These are phyloP conservation scores for Synanthedon andrenaeformis DNA, from an alignment of 2,888 invertebrate species.

Conservation along the genomic window DNA sequence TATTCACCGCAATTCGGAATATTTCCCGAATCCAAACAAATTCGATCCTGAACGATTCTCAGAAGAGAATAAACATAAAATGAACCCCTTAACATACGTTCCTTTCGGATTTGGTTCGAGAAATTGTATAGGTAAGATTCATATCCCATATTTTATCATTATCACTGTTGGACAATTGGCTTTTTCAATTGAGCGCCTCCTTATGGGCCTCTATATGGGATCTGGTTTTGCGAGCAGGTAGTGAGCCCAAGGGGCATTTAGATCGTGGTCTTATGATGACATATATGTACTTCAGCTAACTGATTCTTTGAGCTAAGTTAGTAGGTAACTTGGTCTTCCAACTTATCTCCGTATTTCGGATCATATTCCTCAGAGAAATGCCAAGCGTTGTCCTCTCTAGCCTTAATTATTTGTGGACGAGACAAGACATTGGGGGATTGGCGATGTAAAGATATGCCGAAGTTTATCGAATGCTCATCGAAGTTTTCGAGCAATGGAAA, in stretches of 20 bases:
- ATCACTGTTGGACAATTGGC: too few species aligned
- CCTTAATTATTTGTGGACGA: too few species aligned
- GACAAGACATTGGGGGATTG: too few species aligned
- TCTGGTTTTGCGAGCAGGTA: neutral
- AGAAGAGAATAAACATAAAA: conserved; percentile 62
- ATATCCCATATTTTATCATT: neutral
- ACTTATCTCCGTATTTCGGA: neutral
- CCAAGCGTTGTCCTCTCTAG: too few species aligned
- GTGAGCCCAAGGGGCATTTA: neutral
- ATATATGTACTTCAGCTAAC: neutral
- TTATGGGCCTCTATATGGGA: too few species aligned
- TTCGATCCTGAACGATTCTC: conserved; percentile 73
- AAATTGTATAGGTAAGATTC: conserved; percentile 68
- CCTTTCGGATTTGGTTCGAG: conserved; percentile 73
- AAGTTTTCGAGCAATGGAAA: too few species aligned
- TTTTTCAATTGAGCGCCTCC: too few species aligned
- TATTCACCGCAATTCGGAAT: conserved; percentile 62
- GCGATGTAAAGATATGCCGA: too few species aligned
- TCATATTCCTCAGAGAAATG: neutral
- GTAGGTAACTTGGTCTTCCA: neutral
- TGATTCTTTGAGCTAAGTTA: neutral
- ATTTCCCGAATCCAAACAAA: conserved; percentile 63
- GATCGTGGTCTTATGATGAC: neutral
- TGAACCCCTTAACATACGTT: conserved; percentile 37
- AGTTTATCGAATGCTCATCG: too few species aligned